Evolutionary conservation across 1,140 invertebrate species (phyloP).

Genomic region (Phymastichus coffea): DNA sequence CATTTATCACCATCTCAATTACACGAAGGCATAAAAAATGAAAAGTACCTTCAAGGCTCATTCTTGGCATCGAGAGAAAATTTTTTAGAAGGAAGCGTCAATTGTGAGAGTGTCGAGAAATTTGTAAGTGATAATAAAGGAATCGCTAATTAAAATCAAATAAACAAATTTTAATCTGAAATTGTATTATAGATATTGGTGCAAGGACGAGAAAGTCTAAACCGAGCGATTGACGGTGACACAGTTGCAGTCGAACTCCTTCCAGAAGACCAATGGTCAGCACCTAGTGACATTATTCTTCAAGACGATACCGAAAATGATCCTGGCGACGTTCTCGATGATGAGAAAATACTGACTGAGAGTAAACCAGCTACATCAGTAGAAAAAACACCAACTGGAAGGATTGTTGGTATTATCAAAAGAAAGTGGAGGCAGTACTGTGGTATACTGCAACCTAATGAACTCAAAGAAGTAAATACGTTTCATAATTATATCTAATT

Average conservation of each 20-base stretch:
- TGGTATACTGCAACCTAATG: conserved; percentile 85
- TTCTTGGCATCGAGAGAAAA: conserved; percentile 87
- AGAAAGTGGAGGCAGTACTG: conserved; percentile 97
- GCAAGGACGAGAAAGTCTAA: conserved; percentile 85
- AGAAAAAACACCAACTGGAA: conserved; percentile 75
- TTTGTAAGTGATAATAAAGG: conserved; percentile 60
- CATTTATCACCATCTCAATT: conserved; percentile 78
- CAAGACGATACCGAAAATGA: conserved; percentile 75
- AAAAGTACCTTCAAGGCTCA: conserved; percentile 78
- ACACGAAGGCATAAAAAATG: conserved; percentile 78
- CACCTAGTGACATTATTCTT: conserved; percentile 81
- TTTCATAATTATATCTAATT: too few relatives aligned
- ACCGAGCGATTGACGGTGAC: conserved; percentile 96
- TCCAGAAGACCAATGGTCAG: conserved; percentile 86
- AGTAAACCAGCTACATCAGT: conserved; percentile 45
- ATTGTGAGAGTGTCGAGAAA: conserved; percentile 75
- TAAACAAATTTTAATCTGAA: conserved; percentile 2
- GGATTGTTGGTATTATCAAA: conserved; percentile 92
- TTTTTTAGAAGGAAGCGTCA: conserved; percentile 91
- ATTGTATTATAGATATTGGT: conserved; percentile 72
- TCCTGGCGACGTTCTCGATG: conserved; percentile 66
- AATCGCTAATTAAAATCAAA: too few relatives aligned
- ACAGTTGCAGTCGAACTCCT: conserved; percentile 90
- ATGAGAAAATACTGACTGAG: conserved; percentile 59
- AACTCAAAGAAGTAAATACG: conserved; percentile 69